A percentile compares a stretch with the other conserved stretches of the same genome.
Conservation (phyloP, 2,113 vertebrate genomes). For the Marcusenius ussheri region DNA sequence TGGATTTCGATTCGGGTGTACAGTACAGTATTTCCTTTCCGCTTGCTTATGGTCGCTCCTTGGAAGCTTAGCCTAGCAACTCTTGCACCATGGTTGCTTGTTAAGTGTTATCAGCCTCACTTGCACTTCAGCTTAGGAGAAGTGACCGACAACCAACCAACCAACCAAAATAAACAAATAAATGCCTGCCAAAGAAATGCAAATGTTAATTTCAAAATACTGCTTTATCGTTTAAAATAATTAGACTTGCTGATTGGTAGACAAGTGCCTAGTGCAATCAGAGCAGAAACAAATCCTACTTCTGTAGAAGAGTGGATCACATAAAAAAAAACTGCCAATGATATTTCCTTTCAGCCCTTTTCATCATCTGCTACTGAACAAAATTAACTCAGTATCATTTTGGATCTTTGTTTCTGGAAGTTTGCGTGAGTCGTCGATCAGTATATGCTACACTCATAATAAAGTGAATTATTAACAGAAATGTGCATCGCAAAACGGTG, state of each 20-base stretch:
- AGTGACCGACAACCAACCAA: neutral
- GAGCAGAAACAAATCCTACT: neutral
- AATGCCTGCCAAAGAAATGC: neutral
- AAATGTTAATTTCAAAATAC: neutral
- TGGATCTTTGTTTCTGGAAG: neutral
- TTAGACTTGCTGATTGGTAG: neutral
- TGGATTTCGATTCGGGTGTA: neutral
- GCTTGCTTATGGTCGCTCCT: neutral
- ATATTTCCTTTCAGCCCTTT: neutral
- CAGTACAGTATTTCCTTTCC: neutral
- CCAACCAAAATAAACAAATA: neutral
- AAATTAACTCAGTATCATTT: neutral
- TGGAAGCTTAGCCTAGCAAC: neutral
- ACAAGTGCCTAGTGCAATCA: neutral
- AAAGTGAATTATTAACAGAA: neutral
- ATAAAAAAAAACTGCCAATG: neutral
- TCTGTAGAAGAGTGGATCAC: neutral
- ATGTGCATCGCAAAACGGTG: neutral
- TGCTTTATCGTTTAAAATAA: neutral
- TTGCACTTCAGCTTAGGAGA: neutral
- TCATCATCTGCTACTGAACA: neutral
- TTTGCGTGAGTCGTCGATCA: neutral
- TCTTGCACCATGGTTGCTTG: neutral
- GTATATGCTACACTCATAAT: neutral
- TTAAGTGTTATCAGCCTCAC: neutral